phyloP scores from a whole-genome alignment of 2,113 vertebrate species.

The Aegithalos caudatus region DNA sequence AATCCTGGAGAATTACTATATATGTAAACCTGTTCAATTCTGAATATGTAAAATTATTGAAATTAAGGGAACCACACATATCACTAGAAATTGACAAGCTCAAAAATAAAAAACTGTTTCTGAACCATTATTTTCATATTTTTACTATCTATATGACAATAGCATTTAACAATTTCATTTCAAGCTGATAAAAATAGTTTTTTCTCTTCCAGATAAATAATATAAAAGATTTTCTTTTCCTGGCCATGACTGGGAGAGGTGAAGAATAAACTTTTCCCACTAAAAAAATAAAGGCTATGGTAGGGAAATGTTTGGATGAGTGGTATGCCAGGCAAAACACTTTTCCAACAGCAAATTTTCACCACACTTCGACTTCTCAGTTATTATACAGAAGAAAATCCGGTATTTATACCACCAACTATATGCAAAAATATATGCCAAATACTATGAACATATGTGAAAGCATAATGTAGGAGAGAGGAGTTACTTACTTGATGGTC shows the following conservation, averaged over 20 bases:
- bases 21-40: not conserved
- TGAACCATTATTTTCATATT: not conserved
- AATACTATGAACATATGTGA: not conserved
- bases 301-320: not conserved
- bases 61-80: not conserved
- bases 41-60: not conserved
- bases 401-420: not conserved
- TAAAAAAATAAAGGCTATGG: not conserved
- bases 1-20: not conserved
- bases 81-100: not conserved
- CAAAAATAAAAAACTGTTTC: not conserved
- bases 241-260: not conserved
- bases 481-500: conserved; percentile 82
- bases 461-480: conserved; percentile 23
- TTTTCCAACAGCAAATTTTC: not conserved
- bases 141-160: not conserved
- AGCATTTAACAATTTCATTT: not conserved
- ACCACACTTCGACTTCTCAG: not conserved
- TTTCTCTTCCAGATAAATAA: not conserved
- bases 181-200: not conserved
- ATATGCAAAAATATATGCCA: not conserved
- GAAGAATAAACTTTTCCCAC: not conserved
- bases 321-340: not conserved
- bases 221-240: not conserved
- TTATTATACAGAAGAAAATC: not conserved